Conservation (phyloP, 1,140 invertebrate genomes). For the Samia ricini region DNA sequence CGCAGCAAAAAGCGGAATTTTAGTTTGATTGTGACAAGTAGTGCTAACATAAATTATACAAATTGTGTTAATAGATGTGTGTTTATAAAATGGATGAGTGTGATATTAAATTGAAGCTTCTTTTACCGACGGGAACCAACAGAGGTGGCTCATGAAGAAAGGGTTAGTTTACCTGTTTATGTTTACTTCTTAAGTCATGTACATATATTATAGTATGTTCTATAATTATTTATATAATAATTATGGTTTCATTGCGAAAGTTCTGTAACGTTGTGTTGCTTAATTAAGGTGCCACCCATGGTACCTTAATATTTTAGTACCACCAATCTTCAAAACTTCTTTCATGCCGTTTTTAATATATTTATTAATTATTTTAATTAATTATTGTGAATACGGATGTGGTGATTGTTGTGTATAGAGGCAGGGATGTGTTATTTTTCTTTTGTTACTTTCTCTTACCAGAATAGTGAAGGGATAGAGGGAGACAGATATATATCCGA, state of each 20-base stretch:
- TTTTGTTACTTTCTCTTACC: constrained; percentile 75
- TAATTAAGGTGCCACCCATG: constrained; percentile 1
- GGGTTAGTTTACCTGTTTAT: constrained; percentile 74
- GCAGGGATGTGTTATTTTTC: constrained; percentile 66
- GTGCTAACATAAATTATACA: constrained; percentile 67
- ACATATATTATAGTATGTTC: constrained; percentile 22
- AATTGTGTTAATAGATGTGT: constrained; percentile 65
- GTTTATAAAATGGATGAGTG: constrained; percentile 74
- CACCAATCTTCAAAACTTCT: constrained; percentile 2
- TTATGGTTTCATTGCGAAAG: constrained; percentile 24
- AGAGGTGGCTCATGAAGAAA: constrained; percentile 76
- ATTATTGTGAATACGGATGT: constrained; percentile 40
- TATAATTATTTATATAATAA: constrained; percentile 32
- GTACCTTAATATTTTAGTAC: constrained; percentile 15
- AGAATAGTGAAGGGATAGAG: constrained; percentile 67
- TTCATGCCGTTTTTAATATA: constrained; percentile 4
- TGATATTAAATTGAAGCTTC: constrained; percentile 62
- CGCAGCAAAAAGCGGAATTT: constrained; percentile 75
- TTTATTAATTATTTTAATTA: constrained; percentile 10
- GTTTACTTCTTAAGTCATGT: constrained; percentile 50
- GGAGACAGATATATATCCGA: constrained; percentile 39
- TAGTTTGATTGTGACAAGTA: constrained; percentile 74
- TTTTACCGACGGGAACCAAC: constrained; percentile 64
- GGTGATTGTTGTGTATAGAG: constrained; percentile 41
- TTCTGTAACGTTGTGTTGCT: constrained; percentile 15